These are phyloP conservation scores for Brachyrhaphis roseni DNA, from an alignment of 2,797 vertebrate species.

Conservation along the genomic window DNA sequence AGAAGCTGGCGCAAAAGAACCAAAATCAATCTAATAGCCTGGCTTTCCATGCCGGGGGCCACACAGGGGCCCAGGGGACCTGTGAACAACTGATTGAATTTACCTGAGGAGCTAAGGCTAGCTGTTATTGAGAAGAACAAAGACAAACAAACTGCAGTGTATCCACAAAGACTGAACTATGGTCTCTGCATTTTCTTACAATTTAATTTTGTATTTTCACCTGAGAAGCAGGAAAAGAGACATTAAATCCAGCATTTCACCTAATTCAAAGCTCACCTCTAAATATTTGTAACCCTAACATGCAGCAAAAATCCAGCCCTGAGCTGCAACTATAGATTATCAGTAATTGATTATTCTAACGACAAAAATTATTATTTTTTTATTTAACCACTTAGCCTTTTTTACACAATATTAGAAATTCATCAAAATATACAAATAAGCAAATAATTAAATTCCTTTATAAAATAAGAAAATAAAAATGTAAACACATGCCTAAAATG, in stretches of 20 bases:
- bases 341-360: background rate
- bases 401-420: too few relatives aligned
- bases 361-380: too few relatives aligned
- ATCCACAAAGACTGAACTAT: slow-evolving; percentile 42
- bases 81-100: slow-evolving; percentile 58
- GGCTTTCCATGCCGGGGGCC: slow-evolving; percentile 59
- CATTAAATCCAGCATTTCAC: slow-evolving; percentile 37
- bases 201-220: slow-evolving; percentile 55
- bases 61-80: slow-evolving; percentile 40
- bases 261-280: too few relatives aligned
- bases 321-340: background rate
- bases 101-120: slow-evolving; percentile 57
- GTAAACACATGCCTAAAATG: too few relatives aligned
- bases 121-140: slow-evolving; percentile 39
- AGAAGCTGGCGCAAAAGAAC: slow-evolving; percentile 16
- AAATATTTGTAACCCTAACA: too few relatives aligned
- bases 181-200: slow-evolving; percentile 51
- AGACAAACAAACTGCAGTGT: slow-evolving; percentile 1
- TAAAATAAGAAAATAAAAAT: too few relatives aligned
- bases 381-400: too few relatives aligned
- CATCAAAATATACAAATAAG: too few relatives aligned
- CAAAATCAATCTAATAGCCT: slow-evolving; percentile 70
- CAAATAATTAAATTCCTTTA: too few relatives aligned
- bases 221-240: slow-evolving; percentile 41
- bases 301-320: too few relatives aligned